phyloP scores from a whole-genome alignment of 2,113 vertebrate genomes.

The Melospiza georgiana region DNA sequence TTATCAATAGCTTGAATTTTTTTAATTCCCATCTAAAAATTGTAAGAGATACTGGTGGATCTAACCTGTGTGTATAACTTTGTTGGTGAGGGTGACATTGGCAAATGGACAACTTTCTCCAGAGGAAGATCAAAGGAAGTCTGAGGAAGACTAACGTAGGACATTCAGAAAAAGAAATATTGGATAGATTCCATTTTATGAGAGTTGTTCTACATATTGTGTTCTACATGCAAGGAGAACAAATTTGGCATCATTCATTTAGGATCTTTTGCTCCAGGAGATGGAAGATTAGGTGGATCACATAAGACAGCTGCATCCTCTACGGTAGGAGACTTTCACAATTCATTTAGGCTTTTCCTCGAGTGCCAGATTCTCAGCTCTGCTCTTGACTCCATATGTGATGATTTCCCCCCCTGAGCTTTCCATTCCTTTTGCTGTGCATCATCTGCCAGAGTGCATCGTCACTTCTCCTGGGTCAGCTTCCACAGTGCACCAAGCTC shows the following conservation, averaged over 20 bases:
- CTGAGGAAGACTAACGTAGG: background rate
- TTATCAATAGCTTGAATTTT: background rate
- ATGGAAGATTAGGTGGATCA: slow-evolving; percentile 32
- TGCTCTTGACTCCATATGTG: slow-evolving; percentile 38
- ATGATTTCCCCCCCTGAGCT: slow-evolving; percentile 14
- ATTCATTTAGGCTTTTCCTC: slow-evolving; percentile 39
- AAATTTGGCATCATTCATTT: slow-evolving; percentile 16
- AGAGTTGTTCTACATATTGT: background rate
- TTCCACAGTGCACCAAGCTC: background rate
- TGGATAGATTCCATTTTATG: slow-evolving; percentile 3
- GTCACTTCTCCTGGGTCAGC: background rate
- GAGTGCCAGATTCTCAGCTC: slow-evolving; percentile 34
- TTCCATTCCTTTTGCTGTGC: slow-evolving; percentile 2
- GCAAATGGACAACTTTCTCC: background rate
- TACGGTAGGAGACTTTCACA: slow-evolving; percentile 33
- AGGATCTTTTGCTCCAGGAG: slow-evolving; percentile 26
- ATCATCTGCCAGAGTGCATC: background rate
- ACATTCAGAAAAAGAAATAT: background rate
- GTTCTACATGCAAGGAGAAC: background rate
- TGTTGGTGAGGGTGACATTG: background rate
- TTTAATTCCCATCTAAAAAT: background rate
- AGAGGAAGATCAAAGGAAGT: background rate
- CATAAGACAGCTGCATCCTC: slow-evolving; percentile 34
- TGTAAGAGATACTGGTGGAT: background rate
- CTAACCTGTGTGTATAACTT: background rate